These are phyloP conservation scores for Epinotia nisella DNA, from an alignment of 2,888 invertebrate genomes.

Conservation along the genomic window DNA sequence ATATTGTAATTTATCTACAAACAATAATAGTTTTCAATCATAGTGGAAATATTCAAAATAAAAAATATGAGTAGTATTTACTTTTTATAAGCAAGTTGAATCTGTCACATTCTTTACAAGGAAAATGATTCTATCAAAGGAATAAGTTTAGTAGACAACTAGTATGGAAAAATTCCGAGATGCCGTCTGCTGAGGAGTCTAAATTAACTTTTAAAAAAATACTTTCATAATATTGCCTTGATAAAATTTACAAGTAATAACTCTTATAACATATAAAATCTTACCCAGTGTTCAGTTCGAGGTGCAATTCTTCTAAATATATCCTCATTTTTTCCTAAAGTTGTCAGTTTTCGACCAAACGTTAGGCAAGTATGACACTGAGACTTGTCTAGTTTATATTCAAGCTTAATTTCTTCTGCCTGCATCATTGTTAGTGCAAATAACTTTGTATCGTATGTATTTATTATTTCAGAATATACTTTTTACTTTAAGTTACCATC, in stretches of 20 bases:
- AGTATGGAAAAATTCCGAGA: no score
- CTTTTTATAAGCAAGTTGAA: neutral
- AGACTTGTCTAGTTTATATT: constrained; percentile 18
- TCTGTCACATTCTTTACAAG: no score
- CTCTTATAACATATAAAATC: constrained; percentile 28
- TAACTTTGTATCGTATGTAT: neutral
- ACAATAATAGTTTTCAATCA: neutral
- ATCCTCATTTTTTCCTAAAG: constrained; percentile 39
- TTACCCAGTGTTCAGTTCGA: constrained; percentile 38
- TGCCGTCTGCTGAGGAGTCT: no score
- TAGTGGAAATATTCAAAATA: no score
- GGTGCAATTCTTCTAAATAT: constrained; percentile 48
- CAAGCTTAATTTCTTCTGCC: constrained; percentile 38
- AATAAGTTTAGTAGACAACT: no score
- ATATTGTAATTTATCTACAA: neutral
- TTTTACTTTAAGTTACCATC: neutral
- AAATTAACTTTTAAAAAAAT: no score
- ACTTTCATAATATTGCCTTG: no score
- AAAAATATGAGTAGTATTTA: no score
- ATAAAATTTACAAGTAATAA: neutral
- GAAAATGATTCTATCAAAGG: no score
- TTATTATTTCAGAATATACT: neutral
- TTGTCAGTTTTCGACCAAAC: constrained; percentile 44
- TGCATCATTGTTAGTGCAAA: constrained; percentile 19
- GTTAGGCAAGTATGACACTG: constrained; percentile 46